A percentile compares a stretch with the other conserved stretches of the same genome.
phyloP scores from a whole-genome alignment of 2,113 vertebrate genomes.

The Camelus bactrianus region DNA sequence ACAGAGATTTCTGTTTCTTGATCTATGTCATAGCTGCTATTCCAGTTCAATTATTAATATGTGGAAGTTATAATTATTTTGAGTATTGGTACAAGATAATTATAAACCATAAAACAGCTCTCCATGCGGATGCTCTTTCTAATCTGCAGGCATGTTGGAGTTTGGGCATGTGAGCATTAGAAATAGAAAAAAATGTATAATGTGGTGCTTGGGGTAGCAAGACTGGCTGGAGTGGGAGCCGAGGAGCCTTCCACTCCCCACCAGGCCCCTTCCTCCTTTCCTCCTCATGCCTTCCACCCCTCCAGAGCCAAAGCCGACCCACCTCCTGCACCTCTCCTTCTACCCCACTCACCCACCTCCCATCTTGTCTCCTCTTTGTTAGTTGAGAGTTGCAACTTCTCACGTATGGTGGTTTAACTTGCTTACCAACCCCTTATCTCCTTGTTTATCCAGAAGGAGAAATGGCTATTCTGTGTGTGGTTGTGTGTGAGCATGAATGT shows the following conservation, averaged over 20 bases:
- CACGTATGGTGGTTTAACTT: background rate
- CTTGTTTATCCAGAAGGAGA: background rate
- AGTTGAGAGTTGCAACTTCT: background rate
- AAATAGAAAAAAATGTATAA: background rate
- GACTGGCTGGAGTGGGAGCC: background rate
- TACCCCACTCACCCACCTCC: background rate
- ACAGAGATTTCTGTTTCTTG: slow-evolving; percentile 77
- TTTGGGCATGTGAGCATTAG: background rate
- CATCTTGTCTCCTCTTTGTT: background rate
- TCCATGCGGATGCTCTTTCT: slow-evolving; percentile 13
- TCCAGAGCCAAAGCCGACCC: background rate
- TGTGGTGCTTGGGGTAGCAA: background rate
- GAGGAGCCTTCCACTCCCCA: rapidly evolving
- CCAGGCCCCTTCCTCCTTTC: background rate
- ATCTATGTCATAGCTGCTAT: slow-evolving; percentile 79
- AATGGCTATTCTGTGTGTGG: background rate
- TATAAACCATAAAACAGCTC: slow-evolving; percentile 86
- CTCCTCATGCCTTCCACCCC: background rate
- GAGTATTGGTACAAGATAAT: slow-evolving; percentile 85
- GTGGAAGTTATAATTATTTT: slow-evolving; percentile 85
- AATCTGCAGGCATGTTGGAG: background rate
- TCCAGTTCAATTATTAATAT: slow-evolving; percentile 87
- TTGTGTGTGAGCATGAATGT: background rate
- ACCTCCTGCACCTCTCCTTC: background rate
- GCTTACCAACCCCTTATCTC: background rate